Evolutionary conservation across 1,140 invertebrate species (phyloP).

Genomic region (Acyrthosiphon pisum): DNA sequence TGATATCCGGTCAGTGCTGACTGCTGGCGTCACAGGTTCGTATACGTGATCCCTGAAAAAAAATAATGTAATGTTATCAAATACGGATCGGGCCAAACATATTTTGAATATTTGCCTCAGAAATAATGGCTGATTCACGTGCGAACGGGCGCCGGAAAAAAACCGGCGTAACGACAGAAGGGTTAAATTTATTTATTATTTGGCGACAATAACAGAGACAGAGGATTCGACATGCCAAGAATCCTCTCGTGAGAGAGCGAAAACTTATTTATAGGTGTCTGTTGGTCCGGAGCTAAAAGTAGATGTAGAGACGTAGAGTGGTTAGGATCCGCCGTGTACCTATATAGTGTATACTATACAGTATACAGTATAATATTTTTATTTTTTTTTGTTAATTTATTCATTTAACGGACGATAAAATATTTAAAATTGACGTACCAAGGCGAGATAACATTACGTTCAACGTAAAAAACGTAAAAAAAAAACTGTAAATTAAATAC

Average conservation of each 20-base stretch:
- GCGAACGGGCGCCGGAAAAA: neutral
- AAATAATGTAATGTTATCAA: neutral
- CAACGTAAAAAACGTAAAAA: neutral
- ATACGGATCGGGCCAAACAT: neutral
- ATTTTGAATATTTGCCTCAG: neutral
- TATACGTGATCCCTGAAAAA: slow-evolving; percentile 83
- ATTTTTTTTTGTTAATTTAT: slow-evolving; percentile 1
- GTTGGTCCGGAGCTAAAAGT: slow-evolving; percentile 49
- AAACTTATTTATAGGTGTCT: slow-evolving; percentile 53
- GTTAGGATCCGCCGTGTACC: neutral
- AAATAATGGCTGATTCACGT: neutral
- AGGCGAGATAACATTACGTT: neutral
- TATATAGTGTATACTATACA: neutral
- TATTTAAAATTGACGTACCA: neutral
- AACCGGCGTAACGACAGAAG: slow-evolving; percentile 19
- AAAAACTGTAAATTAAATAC: neutral
- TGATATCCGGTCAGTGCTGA: slow-evolving; percentile 54
- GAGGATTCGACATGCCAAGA: slow-evolving; percentile 48
- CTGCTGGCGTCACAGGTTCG: slow-evolving; percentile 72
- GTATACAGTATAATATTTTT: neutral
- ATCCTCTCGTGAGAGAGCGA: slow-evolving; percentile 42
- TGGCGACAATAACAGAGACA: slow-evolving; percentile 44
- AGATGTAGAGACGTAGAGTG: slow-evolving; percentile 24
- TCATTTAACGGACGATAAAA: neutral
- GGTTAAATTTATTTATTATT: slow-evolving; percentile 52